Conservation (phyloP, 1,140 invertebrate genomes). For the Drosophila lacertosa region DNA sequence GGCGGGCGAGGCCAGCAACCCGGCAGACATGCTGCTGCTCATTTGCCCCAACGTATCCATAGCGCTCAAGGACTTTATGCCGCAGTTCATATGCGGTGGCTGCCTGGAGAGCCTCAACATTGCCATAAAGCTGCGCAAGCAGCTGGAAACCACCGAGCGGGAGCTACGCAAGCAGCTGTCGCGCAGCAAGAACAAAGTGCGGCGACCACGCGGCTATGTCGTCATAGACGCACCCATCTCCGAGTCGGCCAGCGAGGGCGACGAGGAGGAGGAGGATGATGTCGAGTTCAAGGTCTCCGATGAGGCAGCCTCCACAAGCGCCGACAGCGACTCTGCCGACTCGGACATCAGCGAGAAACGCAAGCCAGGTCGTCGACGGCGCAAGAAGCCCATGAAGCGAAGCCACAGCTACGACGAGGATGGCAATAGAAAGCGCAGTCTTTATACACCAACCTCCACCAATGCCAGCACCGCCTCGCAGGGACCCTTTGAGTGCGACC, state of each 20-base stretch:
- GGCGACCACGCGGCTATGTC: conserved; percentile 81
- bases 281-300: conserved; percentile 82
- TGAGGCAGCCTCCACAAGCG: conserved; percentile 69
- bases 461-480: conserved; percentile 31
- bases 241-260: conserved; percentile 71
- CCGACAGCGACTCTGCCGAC: conserved; percentile 78
- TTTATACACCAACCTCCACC: conserved; percentile 3
- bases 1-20: conserved; percentile 49
- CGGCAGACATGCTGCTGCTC: conserved; percentile 77
- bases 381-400: conserved; percentile 49
- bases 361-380: conserved; percentile 45
- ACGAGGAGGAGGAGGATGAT: conserved; percentile 79
- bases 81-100: conserved; percentile 76
- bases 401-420: conserved; percentile 38
- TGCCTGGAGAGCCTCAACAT: conserved; percentile 71
- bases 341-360: conserved; percentile 64
- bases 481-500: conserved; percentile 61
- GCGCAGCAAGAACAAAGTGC: conserved; percentile 82
- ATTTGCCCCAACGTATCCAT: conserved; percentile 78
- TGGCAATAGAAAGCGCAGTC: conserved; percentile 42
- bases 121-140: conserved; percentile 74
- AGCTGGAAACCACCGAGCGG: conserved; percentile 80
- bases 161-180: conserved; percentile 82
- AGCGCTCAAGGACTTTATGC: conserved; percentile 79
- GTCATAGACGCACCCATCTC: conserved; percentile 83